phyloP scores from a whole-genome alignment of 1,140 invertebrate genomes.

The Drepana arcuata region DNA sequence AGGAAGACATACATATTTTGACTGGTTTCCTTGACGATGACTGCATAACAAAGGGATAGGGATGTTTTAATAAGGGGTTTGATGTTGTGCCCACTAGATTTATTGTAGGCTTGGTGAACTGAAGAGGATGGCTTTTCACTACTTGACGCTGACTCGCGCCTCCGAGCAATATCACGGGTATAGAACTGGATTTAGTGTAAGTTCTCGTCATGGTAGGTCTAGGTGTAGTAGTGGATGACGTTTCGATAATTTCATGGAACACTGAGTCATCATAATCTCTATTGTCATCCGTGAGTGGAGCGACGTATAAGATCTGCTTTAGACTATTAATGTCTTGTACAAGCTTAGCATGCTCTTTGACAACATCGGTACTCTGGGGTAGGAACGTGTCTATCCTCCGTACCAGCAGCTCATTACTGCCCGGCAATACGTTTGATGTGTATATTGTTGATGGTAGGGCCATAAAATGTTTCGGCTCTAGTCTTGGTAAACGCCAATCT shows the following conservation, averaged over 20 bases:
- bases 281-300: constrained; percentile 30
- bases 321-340: constrained; percentile 59
- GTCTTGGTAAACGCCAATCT: constrained; percentile 11
- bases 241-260: constrained; percentile 52
- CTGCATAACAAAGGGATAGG: constrained; percentile 42
- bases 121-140: constrained; percentile 27
- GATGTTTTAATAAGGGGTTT: constrained; percentile 40
- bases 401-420: constrained; percentile 9
- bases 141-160: constrained; percentile 36
- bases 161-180: constrained; percentile 40
- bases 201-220: constrained; percentile 12
- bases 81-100: constrained; percentile 42
- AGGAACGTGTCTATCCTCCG: constrained; percentile 30
- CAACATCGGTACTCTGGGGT: constrained; percentile 36
- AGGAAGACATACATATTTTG: constrained; percentile 37
- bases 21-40: constrained; percentile 24
- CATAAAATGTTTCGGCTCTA: background rate
- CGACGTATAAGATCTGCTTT: constrained; percentile 38
- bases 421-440: constrained; percentile 5
- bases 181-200: constrained; percentile 18
- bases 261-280: constrained; percentile 58
- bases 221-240: constrained; percentile 24
- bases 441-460: background rate
- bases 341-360: constrained; percentile 58
- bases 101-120: constrained; percentile 27